Evolutionary conservation across 2,888 invertebrate genomes (phyloP).

Genomic region (Caenorhabditis auriculariae): DNA sequence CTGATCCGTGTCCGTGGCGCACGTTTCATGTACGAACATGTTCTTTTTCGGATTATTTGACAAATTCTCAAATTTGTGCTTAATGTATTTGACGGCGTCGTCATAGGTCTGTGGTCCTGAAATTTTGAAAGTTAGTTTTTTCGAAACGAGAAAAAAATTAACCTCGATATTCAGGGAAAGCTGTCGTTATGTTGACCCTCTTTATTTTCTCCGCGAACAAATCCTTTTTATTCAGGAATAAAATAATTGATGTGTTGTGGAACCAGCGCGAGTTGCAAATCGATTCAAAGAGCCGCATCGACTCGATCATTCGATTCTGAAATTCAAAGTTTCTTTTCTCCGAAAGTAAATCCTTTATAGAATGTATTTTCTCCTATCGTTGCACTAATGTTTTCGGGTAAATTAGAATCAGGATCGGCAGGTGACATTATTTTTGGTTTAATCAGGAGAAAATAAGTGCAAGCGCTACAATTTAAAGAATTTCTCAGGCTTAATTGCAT

Average conservation of each 20-base stretch:
- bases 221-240: conserved; percentile 61
- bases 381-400: no score
- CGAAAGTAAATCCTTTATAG: background rate
- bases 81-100: conserved; percentile 52
- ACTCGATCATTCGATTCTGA: conserved; percentile 62
- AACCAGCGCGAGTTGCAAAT: conserved; percentile 62
- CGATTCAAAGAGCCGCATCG: conserved; percentile 61
- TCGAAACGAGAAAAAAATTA: background rate
- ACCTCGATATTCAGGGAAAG: conserved; percentile 60
- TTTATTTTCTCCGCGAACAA: conserved; percentile 58
- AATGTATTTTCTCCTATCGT: background rate
- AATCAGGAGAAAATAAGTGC: no score
- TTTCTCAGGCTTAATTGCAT: no score
- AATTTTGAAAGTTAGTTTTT: conserved; percentile 1
- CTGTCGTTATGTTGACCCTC: conserved; percentile 38
- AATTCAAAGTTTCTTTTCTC: conserved; percentile 12
- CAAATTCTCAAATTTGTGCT: conserved; percentile 48
- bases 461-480: no score
- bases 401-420: no score
- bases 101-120: conserved; percentile 57
- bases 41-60: conserved; percentile 53
- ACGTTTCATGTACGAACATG: conserved; percentile 56
- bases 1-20: conserved; percentile 60
- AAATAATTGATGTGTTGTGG: conserved; percentile 59
- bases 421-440: no score